These are phyloP conservation scores for Euglossa dilemma DNA, from an alignment of 1,140 invertebrate genomes.

Conservation along the genomic window DNA sequence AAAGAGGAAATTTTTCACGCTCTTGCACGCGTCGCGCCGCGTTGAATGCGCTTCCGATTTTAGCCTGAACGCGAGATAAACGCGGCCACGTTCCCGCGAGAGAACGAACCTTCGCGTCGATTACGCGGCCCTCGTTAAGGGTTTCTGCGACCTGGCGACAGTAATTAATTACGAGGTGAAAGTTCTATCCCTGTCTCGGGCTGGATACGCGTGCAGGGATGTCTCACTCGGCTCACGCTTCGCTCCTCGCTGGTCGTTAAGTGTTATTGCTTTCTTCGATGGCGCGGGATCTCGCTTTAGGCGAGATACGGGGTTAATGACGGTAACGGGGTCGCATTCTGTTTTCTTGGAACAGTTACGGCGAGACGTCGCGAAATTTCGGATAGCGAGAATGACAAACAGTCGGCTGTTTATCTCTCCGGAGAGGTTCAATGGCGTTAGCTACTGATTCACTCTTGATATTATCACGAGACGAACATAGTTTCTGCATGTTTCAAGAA, in stretches of 20 bases:
- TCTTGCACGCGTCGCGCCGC: background rate
- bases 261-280: slow-evolving; percentile 10
- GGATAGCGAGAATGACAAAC: background rate
- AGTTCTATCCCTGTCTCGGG: background rate
- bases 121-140: slow-evolving; percentile 35
- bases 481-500: too few species aligned
- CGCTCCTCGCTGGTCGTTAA: slow-evolving; percentile 6
- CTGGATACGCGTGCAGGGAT: background rate
- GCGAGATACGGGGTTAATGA: background rate
- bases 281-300: background rate
- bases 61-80: background rate
- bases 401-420: too few species aligned
- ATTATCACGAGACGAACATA: too few species aligned
- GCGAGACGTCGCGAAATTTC: background rate
- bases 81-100: background rate
- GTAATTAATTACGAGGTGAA: slow-evolving; percentile 57
- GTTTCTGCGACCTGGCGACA: slow-evolving; percentile 10
- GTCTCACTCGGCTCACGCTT: background rate
- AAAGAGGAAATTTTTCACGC: background rate
- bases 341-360: too few species aligned
- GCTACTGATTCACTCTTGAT: too few species aligned
- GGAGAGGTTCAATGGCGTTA: too few species aligned
- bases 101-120: background rate
- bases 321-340: too few species aligned
- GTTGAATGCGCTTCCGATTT: slow-evolving; percentile 16